Percentiles rank a stretch among this genome's conserved stretches.
phyloP scores from a whole-genome alignment of 2,113 vertebrate genomes.

The Scopus umbretta region DNA sequence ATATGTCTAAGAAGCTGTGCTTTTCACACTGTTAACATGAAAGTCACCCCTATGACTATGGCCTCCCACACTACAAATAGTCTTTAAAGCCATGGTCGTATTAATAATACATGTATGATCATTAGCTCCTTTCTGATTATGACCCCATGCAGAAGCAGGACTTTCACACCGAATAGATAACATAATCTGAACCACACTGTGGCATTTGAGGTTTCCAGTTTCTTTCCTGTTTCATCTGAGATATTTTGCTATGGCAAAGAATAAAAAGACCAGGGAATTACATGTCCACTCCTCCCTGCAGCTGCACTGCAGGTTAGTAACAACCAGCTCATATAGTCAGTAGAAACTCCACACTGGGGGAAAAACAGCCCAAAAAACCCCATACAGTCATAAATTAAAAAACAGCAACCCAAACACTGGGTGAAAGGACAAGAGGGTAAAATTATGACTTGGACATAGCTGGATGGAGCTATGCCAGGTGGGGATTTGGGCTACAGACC shows the following conservation, averaged over 20 bases:
- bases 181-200: fast-evolving
- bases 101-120: background rate
- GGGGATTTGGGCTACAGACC: background rate
- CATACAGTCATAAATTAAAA: background rate
- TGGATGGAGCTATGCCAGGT: background rate
- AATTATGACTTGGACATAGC: background rate
- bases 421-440: background rate
- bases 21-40: background rate
- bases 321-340: background rate
- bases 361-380: background rate
- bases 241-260: background rate
- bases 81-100: background rate
- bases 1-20: background rate
- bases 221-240: background rate
- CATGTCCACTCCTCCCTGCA: background rate
- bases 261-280: background rate
- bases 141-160: background rate
- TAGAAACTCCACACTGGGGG: background rate
- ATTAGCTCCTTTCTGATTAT: background rate
- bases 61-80: background rate
- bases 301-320: background rate
- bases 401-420: background rate
- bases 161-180: background rate
- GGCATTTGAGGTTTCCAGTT: background rate
- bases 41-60: background rate